phyloP scores from a whole-genome alignment of 2,113 vertebrate genomes.

The Salvator merianae region DNA sequence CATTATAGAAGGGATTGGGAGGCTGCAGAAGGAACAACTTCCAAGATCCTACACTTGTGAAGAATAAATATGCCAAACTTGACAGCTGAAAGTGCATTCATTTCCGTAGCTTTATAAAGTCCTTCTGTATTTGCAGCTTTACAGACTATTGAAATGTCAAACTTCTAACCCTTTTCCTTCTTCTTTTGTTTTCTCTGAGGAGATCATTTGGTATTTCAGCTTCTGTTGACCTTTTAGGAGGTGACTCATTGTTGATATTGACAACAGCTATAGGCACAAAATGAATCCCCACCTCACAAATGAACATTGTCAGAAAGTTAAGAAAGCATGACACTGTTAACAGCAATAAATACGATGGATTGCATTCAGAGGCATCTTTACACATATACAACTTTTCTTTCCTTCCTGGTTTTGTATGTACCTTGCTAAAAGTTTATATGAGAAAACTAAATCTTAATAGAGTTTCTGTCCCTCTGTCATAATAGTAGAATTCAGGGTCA shows the following conservation, averaged over 20 bases:
- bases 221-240: conserved; percentile 20
- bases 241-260: conserved; percentile 8
- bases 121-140: not conserved
- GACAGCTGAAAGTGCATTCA: not conserved
- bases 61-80: not conserved
- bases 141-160: not conserved
- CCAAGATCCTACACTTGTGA: not conserved
- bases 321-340: conserved; percentile 10
- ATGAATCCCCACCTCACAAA: not conserved
- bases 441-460: not conserved
- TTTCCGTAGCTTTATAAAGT: not conserved
- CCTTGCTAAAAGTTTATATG: no score
- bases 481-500: no score
- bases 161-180: not conserved
- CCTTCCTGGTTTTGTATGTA: no score
- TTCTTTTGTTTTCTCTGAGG: not conserved
- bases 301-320: not conserved
- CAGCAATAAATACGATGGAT: not conserved
- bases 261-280: not conserved
- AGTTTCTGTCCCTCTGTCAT: not conserved
- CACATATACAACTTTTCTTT: not conserved
- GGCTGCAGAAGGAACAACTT: no score
- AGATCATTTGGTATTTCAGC: conserved; percentile 7
- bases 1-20: no score
- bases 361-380: not conserved